Base-by-base conservation (phyloP, 2,888 invertebrate species). In the Coelopa pilipes region DNA sequence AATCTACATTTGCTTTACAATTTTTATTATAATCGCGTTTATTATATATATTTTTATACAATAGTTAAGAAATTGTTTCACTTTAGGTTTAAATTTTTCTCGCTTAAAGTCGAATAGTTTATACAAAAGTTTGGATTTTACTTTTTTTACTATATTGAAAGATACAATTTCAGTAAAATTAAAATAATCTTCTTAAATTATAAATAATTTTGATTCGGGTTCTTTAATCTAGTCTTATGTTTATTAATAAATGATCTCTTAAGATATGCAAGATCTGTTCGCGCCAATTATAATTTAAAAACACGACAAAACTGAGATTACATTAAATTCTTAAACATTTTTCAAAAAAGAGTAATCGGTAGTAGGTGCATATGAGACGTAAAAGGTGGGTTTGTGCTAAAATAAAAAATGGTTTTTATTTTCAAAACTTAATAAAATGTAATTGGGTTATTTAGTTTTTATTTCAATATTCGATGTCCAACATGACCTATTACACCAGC, bases 1-100 rank as follows among this genome's bases (percentile, higher is more conserved):
- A 57, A 49, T 21, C 60, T 62, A 70, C 17, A 46, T 70, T 70
- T 70, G 60, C 24, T 70, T 62, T 70, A 70, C 17, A 70, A n/a
- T 49, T 62, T 17, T 53, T 12, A 60, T 49, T 50, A 46, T 69
- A 62, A 53, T 71, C 15, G 49, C 34, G 24, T 19, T 53, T 17
- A 15, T 60, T 17, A 60, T 62, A 71, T 34, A 17, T 19, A 59
- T n/a, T 34, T 46, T 53, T 49, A 45, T 49, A 46, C 21, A 62
- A 49, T 60, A 49, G 49, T 13, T 21, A 55, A 24, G 24, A 70
- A 19, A 62, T 62, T 60, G 59, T 46, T 69, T n/a, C 5, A 45
- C n/a, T 45, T 21, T 21, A 47, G 46, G 15, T 49, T 59, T 15
- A 70, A 47, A 67, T 15, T 15, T 67, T 1, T 19, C 21, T 66